A percentile compares a stretch with the other conserved stretches of the same genome.
phyloP scores from a whole-genome alignment of 2,888 invertebrate species.

The Tipula unca region DNA sequence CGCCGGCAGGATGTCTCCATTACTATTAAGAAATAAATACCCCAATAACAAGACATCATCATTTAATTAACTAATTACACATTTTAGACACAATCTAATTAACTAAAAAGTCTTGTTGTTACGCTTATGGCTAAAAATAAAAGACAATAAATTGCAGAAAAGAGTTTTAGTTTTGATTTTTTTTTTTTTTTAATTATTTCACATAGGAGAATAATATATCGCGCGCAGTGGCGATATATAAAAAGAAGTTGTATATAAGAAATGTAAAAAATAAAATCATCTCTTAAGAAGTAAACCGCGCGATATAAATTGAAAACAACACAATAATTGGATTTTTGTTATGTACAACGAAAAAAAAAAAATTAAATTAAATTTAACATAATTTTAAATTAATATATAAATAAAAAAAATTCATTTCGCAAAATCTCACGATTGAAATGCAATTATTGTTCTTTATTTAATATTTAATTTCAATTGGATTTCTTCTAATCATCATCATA shows the following conservation, averaged over 20 bases:
- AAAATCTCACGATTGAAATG: neutral
- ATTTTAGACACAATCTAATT: neutral
- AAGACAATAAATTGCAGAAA: neutral
- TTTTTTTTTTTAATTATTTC: neutral
- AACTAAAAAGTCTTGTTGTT: neutral
- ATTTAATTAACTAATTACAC: neutral
- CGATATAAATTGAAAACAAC: neutral
- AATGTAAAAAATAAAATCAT: neutral
- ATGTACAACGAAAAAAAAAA: neutral
- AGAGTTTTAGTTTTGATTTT: neutral
- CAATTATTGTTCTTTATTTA: neutral
- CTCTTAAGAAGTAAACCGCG: neutral
- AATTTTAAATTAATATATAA: neutral
- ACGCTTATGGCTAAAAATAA: neutral
- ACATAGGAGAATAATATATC: neutral
- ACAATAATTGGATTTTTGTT: constrained; percentile 8
- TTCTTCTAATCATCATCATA: neutral
- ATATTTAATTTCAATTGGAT: neutral
- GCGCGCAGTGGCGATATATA: neutral
- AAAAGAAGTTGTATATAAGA: neutral
- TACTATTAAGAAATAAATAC: neutral
- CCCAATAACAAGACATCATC: neutral
- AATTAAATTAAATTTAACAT: neutral
- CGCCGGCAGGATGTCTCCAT: neutral
- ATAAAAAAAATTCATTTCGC: neutral